Evolutionary conservation across 2,113 vertebrate species (phyloP).

Genomic region (Osmerus eperlanus): DNA sequence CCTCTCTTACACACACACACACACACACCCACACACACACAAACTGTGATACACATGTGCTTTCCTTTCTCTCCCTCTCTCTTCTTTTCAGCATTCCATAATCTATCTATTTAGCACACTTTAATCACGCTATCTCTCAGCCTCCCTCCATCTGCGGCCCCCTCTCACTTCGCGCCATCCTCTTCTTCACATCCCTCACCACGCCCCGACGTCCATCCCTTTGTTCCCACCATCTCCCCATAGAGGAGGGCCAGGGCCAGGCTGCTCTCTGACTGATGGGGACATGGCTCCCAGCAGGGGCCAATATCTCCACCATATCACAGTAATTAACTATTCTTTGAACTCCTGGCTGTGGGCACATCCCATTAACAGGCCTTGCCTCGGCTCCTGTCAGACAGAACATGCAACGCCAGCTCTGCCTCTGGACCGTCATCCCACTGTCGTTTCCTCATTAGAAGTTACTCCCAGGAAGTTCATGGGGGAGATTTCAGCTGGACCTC

Average conservation of each 20-base stretch:
- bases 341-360: conserved; percentile 36
- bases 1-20: neutral
- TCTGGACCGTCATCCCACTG: too few species aligned
- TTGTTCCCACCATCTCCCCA: neutral
- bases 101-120: neutral
- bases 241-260: conserved; percentile 5
- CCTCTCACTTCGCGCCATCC: neutral
- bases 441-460: too few species aligned
- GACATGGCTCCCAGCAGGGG: conserved; percentile 33
- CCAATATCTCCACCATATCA: conserved; percentile 39
- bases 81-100: neutral
- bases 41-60: too few species aligned
- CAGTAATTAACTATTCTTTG: conserved; percentile 45
- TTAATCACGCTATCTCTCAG: conserved; percentile 12
- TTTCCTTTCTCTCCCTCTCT: neutral
- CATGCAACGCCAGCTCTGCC: too few species aligned
- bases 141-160: neutral
- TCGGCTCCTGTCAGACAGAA: too few species aligned
- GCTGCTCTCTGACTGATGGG: conserved; percentile 27
- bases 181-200: neutral
- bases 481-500: too few species aligned
- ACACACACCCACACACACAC: too few species aligned
- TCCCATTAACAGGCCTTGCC: conserved; percentile 24
- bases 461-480: too few species aligned
- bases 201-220: neutral